Percentiles rank a stretch among this genome's conserved stretches.
These are phyloP conservation scores for Callospermophilus lateralis DNA, from an alignment of 2,113 vertebrate genomes.

Conservation along the genomic window DNA sequence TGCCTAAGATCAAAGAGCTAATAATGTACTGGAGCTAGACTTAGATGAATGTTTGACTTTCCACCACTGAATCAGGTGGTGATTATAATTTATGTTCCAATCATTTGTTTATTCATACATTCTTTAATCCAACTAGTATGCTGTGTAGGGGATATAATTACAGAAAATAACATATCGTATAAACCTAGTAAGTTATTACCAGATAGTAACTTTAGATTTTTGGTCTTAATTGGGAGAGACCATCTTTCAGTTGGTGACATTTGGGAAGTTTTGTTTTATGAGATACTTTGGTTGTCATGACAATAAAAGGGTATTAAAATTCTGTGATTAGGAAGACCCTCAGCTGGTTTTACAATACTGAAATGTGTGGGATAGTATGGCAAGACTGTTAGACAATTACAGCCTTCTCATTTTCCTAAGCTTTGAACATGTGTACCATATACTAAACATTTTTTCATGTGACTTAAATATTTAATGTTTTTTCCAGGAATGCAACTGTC, in stretches of 20 bases:
- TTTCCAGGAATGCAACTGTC: constrained; percentile 28
- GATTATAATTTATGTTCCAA: background rate
- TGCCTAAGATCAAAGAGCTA: background rate
- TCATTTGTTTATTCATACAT: background rate
- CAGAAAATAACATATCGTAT: background rate
- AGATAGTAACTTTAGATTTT: background rate
- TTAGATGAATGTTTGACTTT: background rate
- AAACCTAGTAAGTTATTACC: background rate
- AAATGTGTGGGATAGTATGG: background rate
- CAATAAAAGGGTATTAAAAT: background rate
- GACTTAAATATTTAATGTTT: constrained; percentile 2
- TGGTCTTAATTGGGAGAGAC: background rate
- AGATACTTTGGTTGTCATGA: background rate
- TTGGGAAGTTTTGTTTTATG: background rate
- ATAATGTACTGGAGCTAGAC: background rate
- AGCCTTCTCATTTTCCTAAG: no score
- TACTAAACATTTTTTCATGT: background rate
- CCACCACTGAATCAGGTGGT: background rate
- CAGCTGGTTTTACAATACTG: background rate
- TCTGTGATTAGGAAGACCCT: background rate
- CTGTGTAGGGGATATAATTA: background rate
- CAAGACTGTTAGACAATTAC: background rate
- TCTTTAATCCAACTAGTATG: background rate
- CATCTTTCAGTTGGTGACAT: background rate
- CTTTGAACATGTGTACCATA: background rate